These are phyloP conservation scores for Plotosus lineatus DNA, from an alignment of 2,113 vertebrate genomes.

Conservation along the genomic window DNA sequence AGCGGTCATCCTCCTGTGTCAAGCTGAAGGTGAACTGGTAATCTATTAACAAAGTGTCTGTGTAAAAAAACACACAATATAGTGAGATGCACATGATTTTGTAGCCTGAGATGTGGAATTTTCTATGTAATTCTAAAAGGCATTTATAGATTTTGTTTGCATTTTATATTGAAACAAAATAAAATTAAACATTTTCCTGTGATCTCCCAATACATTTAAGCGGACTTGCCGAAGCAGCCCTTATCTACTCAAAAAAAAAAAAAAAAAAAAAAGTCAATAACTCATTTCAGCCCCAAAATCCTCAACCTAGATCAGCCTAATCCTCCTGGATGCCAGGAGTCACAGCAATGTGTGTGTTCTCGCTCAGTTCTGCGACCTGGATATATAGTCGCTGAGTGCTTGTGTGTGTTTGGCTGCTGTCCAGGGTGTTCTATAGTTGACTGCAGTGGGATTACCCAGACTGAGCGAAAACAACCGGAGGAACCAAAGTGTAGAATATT, in stretches of 20 bases:
- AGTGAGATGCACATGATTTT: no score
- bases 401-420: neutral
- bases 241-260: neutral
- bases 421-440: neutral
- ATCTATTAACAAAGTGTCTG: slow-evolving; percentile 97
- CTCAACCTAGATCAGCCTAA: neutral
- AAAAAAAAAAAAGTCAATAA: no score
- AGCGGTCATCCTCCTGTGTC: slow-evolving; percentile 96
- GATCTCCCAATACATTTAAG: neutral
- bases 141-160: neutral
- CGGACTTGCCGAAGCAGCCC: neutral
- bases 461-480: neutral
- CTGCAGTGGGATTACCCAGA: neutral
- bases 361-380: neutral
- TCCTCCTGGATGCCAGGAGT: neutral
- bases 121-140: neutral
- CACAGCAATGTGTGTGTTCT: neutral
- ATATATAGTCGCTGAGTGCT: neutral
- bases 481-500: neutral
- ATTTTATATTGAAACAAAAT: neutral
- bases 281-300: neutral
- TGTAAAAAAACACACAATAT: neutral
- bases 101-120: neutral
- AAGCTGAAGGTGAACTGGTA: slow-evolving; percentile 99
- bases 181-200: neutral